These are phyloP conservation scores for Melipona bicolor DNA, from an alignment of 2,888 invertebrate genomes.

Conservation along the genomic window DNA sequence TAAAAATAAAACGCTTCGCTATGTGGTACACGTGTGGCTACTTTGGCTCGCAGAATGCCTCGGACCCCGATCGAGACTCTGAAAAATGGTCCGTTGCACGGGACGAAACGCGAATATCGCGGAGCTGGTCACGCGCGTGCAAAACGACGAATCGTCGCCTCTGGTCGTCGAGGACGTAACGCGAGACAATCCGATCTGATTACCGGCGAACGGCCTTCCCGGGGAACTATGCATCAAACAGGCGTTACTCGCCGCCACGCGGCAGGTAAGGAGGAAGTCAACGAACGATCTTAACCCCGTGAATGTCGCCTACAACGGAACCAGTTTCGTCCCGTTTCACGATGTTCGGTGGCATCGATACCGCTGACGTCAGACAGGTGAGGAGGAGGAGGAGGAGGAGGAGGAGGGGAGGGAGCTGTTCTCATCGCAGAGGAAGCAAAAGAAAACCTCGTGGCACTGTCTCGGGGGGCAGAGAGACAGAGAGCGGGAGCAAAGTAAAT, in stretches of 20 bases:
- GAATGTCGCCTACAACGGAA: constrained; percentile 49
- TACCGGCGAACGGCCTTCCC: constrained; percentile 28
- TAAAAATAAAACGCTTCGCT: background rate
- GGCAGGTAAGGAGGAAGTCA: constrained; percentile 26
- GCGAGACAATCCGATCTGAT: constrained; percentile 36
- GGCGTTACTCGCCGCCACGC: constrained; percentile 9
- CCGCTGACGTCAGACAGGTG: constrained; percentile 27
- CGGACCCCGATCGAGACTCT: too few relatives aligned
- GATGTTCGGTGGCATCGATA: constrained; percentile 37
- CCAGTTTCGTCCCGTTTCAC: constrained; percentile 51
- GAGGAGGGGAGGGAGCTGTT: too few relatives aligned
- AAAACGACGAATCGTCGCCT: background rate
- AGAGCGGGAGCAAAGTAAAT: constrained; percentile 36
- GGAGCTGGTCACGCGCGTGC: background rate
- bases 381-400: background rate
- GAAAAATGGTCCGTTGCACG: too few relatives aligned
- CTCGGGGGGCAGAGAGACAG: background rate
- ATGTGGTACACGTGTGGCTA: background rate
- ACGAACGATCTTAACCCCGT: constrained; percentile 56
- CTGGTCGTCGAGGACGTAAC: constrained; percentile 30
- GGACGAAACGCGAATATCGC: background rate
- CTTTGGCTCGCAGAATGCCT: background rate
- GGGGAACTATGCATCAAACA: constrained; percentile 15
- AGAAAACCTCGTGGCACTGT: background rate
- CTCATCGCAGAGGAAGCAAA: background rate